Percentiles rank a stretch among this genome's conserved stretches.
Evolutionary conservation across 2,888 invertebrate species (phyloP).

Genomic region (Scaptomyza caliginosa): DNA sequence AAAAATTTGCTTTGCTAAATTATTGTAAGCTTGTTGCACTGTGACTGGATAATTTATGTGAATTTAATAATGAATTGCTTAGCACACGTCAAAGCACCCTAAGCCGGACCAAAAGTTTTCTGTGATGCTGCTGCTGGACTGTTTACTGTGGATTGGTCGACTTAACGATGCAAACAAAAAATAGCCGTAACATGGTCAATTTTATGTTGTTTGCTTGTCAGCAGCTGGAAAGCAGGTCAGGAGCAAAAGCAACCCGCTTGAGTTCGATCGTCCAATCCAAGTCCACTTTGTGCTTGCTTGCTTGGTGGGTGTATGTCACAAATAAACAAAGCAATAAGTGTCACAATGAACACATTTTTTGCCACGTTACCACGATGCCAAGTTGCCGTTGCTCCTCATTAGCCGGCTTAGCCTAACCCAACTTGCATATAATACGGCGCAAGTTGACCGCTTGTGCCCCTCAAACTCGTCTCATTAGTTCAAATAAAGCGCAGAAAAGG

Average conservation of each 20-base stretch:
- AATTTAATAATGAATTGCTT: constrained; percentile 40
- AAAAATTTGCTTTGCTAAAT: too few relatives aligned
- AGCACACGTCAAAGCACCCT: neutral
- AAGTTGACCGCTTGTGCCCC: neutral
- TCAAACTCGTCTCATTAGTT: constrained; percentile 65
- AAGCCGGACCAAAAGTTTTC: neutral
- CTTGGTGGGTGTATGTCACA: constrained; percentile 11
- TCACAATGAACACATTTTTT: constrained; percentile 14
- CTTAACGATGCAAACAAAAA: constrained; percentile 70
- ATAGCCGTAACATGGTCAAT: constrained; percentile 60
- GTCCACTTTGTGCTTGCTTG: constrained; percentile 38
- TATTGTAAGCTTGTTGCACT: constrained; percentile 15
- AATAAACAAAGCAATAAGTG: constrained; percentile 73
- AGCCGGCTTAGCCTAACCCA: constrained; percentile 11
- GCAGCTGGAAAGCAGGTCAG: constrained; percentile 31
- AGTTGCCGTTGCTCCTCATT: constrained; percentile 77
- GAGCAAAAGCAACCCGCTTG: constrained; percentile 11
- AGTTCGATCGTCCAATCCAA: neutral
- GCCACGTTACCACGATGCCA: constrained; percentile 4
- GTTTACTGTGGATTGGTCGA: constrained; percentile 2
- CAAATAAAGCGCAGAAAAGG: constrained; percentile 59
- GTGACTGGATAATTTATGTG: constrained; percentile 65
- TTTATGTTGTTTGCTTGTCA: constrained; percentile 66
- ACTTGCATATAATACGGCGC: constrained; percentile 24
- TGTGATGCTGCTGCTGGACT: constrained; percentile 1